Conservation (phyloP, 2,888 invertebrate species). For the Entomobrya multifasciata region DNA sequence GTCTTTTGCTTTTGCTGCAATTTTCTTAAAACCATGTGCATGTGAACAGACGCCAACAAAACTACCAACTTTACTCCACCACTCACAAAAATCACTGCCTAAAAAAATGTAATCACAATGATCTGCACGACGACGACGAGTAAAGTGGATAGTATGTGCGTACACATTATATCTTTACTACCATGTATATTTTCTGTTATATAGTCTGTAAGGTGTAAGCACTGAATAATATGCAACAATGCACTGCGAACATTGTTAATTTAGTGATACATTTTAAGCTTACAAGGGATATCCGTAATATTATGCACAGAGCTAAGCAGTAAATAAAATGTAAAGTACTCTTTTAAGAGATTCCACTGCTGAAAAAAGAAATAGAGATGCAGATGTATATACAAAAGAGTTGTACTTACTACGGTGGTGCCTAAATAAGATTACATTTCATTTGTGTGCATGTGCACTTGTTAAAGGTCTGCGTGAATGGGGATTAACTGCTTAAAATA, state of each 20-base stretch:
- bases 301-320: background rate
- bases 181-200: background rate
- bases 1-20: background rate
- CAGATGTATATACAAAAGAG: conserved; percentile 2
- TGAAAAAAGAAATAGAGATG: conserved; percentile 23
- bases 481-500: conserved; percentile 51
- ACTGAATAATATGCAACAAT: background rate
- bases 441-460: background rate
- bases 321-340: background rate
- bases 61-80: background rate
- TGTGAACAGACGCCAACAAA: conserved; percentile 18
- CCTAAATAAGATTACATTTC: too few species aligned
- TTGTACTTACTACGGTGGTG: too few species aligned
- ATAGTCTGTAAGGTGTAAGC: background rate
- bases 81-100: conserved; percentile 40
- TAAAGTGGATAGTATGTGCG: background rate
- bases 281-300: too few species aligned
- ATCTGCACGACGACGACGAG: background rate
- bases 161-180: too few species aligned
- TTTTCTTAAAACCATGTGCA: conserved; percentile 40
- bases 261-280: conserved; percentile 1
- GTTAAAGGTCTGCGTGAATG: conserved; percentile 13
- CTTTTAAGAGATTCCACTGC: conserved; percentile 6
- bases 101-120: conserved; percentile 6
- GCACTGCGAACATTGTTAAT: background rate